Evolutionary conservation across 2,888 invertebrate genomes (phyloP), one percentile per base, ranked within the genome.

Genomic region (Ommatoiulus sabulosus): DNA sequence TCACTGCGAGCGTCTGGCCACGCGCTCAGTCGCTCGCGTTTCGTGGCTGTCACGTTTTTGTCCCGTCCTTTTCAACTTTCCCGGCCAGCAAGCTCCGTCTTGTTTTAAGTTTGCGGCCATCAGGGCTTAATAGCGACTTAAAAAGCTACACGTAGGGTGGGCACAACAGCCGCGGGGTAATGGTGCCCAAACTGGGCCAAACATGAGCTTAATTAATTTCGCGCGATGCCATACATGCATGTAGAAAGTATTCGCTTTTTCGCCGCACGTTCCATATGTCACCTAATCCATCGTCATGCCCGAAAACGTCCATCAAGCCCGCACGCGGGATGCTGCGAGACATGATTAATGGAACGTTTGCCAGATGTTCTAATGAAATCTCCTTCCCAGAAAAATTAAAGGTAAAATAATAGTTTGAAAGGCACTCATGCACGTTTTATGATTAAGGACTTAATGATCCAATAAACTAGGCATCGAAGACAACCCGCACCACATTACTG

Each of bases 331-430:
- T 63, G 63, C 63, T 63, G 20, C 63, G 5, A 12, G 20, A 63
- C 20, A 63, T 63, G 63, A 63, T 63, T 63, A 63, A 63, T 63
- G 63, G 63, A 63, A 63, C 63, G 63, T 63, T 63, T 63, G 63
- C 63, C 63, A 63, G 63, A n/a, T 63, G 63, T 63, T 63, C 63
- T 20, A 63, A 63, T 63, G 63, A 63, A 63, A 63, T 20, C 63
- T 63, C 63, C 63, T 63, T 63, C 63, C 63, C 63, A 63, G 63
- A 63, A 63, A 63, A 63, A 63, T 63, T 63, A 63, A 63, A 63
- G 63, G 63, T 63, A 63, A 63, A 63, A 63, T 63, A 63, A 63
- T 63, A 63, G 63, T 63, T 63, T 63, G 63, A 63, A 63, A 63
- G 63, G 63, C 63, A 20, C 63, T 63, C 63, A 63, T 63, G 63